Conservation (phyloP, 2,888 invertebrate species). For the Thecocarcelia acutangulata region DNA sequence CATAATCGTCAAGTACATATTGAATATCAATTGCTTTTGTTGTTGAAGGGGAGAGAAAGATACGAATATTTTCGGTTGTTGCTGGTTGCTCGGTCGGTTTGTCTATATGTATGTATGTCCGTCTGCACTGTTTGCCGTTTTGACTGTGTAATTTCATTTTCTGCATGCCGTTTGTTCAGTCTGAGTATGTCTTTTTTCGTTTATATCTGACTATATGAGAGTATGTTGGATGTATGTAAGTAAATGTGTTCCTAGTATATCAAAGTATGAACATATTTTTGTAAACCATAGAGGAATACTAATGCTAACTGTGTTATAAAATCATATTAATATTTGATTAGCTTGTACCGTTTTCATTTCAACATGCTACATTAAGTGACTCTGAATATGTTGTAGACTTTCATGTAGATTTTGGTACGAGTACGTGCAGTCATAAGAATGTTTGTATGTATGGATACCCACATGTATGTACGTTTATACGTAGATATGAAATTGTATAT, state of each 20-base stretch:
- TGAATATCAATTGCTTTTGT: slow-evolving; percentile 67
- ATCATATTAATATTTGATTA: slow-evolving; percentile 70
- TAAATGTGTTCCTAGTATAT: background rate
- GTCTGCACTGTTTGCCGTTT: background rate
- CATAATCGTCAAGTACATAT: slow-evolving; percentile 70
- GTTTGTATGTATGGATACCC: no score
- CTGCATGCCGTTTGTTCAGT: background rate
- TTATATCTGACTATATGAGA: background rate
- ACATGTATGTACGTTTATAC: no score
- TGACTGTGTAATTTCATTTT: slow-evolving; percentile 37
- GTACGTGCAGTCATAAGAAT: no score
- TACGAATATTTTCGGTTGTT: slow-evolving; percentile 24
- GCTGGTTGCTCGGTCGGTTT: background rate
- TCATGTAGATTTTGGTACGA: background rate
- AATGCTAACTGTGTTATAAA: slow-evolving; percentile 66
- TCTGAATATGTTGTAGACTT: slow-evolving; percentile 65
- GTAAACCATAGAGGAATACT: slow-evolving; percentile 56
- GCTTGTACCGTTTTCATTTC: slow-evolving; percentile 69
- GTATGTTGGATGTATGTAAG: background rate
- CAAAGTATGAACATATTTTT: background rate
- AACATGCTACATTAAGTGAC: slow-evolving; percentile 67
- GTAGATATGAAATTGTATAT: background rate
- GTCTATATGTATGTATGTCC: slow-evolving; percentile 1
- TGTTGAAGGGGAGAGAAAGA: slow-evolving; percentile 20
- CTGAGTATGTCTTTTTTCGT: slow-evolving; percentile 2